Conservation (phyloP, 1,140 invertebrate species). For the Chlorops oryzae region DNA sequence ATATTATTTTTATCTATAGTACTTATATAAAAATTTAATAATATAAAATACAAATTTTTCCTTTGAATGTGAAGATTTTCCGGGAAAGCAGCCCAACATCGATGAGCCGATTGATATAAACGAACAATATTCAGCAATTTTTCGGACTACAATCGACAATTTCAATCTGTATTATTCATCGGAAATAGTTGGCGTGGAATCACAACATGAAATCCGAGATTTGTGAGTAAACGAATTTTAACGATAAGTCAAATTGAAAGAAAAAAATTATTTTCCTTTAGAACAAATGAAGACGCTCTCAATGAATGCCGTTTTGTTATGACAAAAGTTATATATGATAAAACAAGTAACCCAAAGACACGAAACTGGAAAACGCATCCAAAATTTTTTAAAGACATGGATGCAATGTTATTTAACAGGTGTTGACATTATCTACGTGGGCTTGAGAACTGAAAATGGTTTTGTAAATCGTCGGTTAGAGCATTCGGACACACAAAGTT, state of each 20-base stretch:
- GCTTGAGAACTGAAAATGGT: too few relatives aligned
- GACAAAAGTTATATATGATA: background rate
- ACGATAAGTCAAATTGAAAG: too few relatives aligned
- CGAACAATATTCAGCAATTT: background rate
- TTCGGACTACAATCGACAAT: background rate
- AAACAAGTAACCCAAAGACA: background rate
- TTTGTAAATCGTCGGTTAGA: too few relatives aligned
- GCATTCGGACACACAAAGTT: too few relatives aligned
- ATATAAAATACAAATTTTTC: too few relatives aligned
- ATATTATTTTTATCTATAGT: too few relatives aligned
- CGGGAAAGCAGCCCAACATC: background rate
- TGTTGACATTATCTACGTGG: background rate
- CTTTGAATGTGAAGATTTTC: too few relatives aligned
- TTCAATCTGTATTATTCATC: slow-evolving; percentile 1
- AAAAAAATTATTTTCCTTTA: background rate
- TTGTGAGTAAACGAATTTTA: background rate
- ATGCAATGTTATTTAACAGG: slow-evolving; percentile 1
- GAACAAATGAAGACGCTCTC: background rate
- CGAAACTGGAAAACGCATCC: background rate
- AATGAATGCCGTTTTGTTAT: background rate
- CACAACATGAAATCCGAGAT: background rate
- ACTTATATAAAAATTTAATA: too few relatives aligned
- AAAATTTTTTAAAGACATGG: background rate
- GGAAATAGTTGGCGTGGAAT: background rate
- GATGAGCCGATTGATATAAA: background rate